These are phyloP conservation scores for Digitonthophagus gazella DNA, from an alignment of 2,888 invertebrate genomes.

Conservation along the genomic window DNA sequence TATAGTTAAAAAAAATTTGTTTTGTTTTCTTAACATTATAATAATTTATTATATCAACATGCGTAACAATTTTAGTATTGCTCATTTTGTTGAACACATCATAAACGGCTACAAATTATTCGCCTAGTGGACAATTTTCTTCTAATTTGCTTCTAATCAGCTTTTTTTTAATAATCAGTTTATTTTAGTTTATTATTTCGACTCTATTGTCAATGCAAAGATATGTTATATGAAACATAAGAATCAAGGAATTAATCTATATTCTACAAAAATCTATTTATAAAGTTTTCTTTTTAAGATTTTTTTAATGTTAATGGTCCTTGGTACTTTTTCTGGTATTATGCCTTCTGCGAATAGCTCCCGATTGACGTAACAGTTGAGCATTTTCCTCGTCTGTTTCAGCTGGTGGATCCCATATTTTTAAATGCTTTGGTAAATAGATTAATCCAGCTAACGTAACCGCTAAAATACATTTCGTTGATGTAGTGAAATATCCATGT, in stretches of 20 bases:
- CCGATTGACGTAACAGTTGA: constrained; percentile 65
- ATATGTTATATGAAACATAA: background rate
- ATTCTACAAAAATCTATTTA: background rate
- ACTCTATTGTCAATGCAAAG: background rate
- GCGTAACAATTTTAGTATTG: background rate
- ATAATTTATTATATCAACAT: no score
- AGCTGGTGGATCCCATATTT: constrained; percentile 62
- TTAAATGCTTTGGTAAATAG: constrained; percentile 65
- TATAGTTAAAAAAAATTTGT: no score
- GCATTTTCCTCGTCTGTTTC: constrained; percentile 70
- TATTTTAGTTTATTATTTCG: no score
- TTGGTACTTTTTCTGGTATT: constrained; percentile 32
- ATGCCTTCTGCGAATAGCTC: constrained; percentile 60
- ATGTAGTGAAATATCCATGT: background rate
- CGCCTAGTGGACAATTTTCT: background rate
- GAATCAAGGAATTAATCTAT: background rate
- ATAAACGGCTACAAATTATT: background rate
- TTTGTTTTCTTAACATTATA: no score
- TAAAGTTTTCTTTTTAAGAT: background rate
- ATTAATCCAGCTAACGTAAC: constrained; percentile 67
- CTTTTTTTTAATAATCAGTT: no score
- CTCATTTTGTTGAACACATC: background rate
- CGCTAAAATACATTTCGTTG: constrained; percentile 51
- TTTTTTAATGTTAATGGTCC: background rate
- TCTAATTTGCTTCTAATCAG: background rate